A percentile compares a stretch with the other conserved stretches of the same genome.
These are phyloP conservation scores for Harpegnathos saltator DNA, from an alignment of 1,140 invertebrate species.

Conservation along the genomic window DNA sequence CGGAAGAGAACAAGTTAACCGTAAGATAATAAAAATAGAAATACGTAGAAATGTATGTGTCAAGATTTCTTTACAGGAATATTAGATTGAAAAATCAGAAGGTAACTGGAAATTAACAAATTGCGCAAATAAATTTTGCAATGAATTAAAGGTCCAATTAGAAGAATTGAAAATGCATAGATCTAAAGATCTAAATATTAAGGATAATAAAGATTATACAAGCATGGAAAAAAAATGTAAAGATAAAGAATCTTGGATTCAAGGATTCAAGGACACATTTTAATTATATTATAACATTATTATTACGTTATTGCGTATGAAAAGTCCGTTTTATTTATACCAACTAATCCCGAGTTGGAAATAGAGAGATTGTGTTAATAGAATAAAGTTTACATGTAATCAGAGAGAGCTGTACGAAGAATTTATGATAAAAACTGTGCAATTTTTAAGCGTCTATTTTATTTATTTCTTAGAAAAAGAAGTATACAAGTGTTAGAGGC, in stretches of 20 bases:
- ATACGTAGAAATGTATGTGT: not conserved
- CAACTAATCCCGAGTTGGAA: constrained; percentile 3
- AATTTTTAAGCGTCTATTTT: constrained; percentile 2
- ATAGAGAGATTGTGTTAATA: constrained; percentile 12
- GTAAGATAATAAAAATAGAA: no score
- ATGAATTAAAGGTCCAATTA: constrained; percentile 13
- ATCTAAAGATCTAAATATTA: constrained; percentile 29
- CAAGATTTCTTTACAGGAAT: not conserved
- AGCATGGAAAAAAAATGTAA: not conserved
- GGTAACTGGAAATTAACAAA: not conserved
- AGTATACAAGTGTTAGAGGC: not conserved
- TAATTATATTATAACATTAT: constrained; percentile 40
- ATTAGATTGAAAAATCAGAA: not conserved
- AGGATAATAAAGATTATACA: not conserved
- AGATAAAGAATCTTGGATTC: constrained; percentile 26
- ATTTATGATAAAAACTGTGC: not conserved
- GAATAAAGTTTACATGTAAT: constrained; percentile 2
- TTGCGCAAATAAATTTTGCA: constrained; percentile 5
- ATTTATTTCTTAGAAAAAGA: constrained; percentile 24
- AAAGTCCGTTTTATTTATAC: constrained; percentile 30
- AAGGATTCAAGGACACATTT: constrained; percentile 45
- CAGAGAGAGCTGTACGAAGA: not conserved
- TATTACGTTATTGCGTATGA: constrained; percentile 48
- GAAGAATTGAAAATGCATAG: constrained; percentile 5
- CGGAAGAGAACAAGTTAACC: no score